Conservation (phyloP, 2,113 vertebrate species). For the Psettodes erumei region DNA sequence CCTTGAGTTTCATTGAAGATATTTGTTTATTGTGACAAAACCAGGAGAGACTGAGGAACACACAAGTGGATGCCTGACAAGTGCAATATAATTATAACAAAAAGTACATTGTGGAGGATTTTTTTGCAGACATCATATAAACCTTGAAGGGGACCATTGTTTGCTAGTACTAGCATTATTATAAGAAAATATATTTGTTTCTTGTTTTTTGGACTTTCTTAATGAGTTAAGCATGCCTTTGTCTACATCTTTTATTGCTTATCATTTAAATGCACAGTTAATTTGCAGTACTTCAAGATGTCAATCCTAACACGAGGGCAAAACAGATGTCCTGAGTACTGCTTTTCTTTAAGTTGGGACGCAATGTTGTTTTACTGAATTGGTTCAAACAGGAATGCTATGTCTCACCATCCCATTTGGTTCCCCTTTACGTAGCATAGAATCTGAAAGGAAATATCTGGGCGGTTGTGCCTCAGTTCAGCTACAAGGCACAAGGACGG, state of each 20-base stretch:
- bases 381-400: neutral
- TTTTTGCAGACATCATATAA: too few relatives aligned
- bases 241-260: neutral
- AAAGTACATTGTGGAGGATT: constrained; percentile 25
- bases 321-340: neutral
- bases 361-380: neutral
- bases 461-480: constrained; percentile 24
- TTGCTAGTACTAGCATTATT: neutral
- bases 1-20: constrained; percentile 36
- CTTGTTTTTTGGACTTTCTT: neutral
- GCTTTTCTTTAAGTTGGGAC: neutral
- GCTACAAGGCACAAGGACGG: constrained; percentile 32
- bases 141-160: neutral
- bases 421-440: constrained; percentile 19
- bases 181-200: neutral
- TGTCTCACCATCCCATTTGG: constrained; percentile 17
- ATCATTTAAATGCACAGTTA: neutral
- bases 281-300: neutral
- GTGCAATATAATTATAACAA: constrained; percentile 56
- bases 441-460: constrained; percentile 14
- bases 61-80: constrained; percentile 57
- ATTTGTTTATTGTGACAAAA: constrained; percentile 59
- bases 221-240: neutral
- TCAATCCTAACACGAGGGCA: neutral
- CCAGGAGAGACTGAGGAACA: constrained; percentile 33